These are phyloP conservation scores for Crepidodera aurea DNA, from an alignment of 2,888 invertebrate species.

Conservation along the genomic window DNA sequence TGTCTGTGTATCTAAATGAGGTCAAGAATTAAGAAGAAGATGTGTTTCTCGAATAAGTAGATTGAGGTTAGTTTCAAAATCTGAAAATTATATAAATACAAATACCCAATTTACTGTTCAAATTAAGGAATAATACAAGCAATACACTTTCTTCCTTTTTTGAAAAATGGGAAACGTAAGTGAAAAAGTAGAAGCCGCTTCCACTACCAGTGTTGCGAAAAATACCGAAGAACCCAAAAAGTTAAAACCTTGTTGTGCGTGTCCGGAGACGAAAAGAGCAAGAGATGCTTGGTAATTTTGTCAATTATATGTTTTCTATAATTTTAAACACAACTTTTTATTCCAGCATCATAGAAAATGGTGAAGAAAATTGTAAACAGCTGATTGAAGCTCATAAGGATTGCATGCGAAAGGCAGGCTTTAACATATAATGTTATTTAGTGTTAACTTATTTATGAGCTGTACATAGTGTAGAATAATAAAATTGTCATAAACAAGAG, in stretches of 20 bases:
- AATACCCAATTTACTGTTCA: no score
- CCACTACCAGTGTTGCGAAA: conserved; percentile 41
- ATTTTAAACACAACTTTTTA: conserved; percentile 14
- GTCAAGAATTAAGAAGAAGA: no score
- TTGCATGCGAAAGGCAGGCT: conserved; percentile 96
- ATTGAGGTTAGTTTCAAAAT: no score
- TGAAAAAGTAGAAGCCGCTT: conserved; percentile 64
- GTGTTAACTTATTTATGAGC: conserved; percentile 9
- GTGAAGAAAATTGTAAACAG: conserved; percentile 88
- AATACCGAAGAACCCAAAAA: conserved; percentile 68
- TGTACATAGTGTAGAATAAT: conserved; percentile 15
- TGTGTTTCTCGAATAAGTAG: no score
- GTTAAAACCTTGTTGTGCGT: conserved; percentile 95
- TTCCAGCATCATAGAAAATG: conserved; percentile 88
- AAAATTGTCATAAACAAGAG: not conserved
- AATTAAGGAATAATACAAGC: no score
- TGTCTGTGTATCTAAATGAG: no score
- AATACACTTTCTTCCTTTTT: no score
- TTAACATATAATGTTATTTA: conserved; percentile 76
- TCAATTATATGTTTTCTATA: conserved; percentile 9
- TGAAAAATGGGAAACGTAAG: conserved; percentile 65
- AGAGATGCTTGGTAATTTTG: conserved; percentile 86
- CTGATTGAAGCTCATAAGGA: conserved; percentile 96
- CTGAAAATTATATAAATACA: no score
- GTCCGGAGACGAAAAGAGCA: conserved; percentile 91